Conservation (phyloP, 2,888 invertebrate genomes). For the Acanthoscelides obtectus region DNA sequence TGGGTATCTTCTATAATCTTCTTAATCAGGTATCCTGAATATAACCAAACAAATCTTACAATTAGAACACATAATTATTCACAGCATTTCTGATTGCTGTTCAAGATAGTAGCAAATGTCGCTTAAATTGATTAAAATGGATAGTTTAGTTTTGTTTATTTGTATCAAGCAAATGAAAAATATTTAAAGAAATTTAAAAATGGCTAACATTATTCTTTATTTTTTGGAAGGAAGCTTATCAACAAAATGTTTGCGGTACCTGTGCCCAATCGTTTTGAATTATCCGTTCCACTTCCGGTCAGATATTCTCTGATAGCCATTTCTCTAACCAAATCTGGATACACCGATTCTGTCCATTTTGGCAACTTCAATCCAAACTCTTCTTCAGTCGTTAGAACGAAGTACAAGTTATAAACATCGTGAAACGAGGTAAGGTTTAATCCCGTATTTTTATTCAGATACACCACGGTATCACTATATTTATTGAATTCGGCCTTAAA, state of each 20-base stretch:
- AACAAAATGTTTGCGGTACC: not conserved
- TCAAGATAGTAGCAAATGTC: too few species aligned
- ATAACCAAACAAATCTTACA: too few species aligned
- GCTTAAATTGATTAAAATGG: too few species aligned
- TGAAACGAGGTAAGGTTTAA: slow-evolving; percentile 50
- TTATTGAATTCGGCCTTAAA: slow-evolving; percentile 46
- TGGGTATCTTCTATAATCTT: slow-evolving; percentile 8
- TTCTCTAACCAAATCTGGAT: slow-evolving; percentile 37
- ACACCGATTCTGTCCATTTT: slow-evolving; percentile 43
- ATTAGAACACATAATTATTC: too few species aligned
- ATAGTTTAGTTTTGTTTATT: too few species aligned
- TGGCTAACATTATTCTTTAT: too few species aligned
- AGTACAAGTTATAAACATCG: slow-evolving; percentile 57
- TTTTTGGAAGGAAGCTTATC: not conserved
- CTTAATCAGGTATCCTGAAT: slow-evolving; percentile 6
- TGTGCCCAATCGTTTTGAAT: not conserved
- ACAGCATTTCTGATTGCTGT: too few species aligned
- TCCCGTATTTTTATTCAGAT: slow-evolving; percentile 51
- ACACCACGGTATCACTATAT: slow-evolving; percentile 47
- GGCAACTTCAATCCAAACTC: slow-evolving; percentile 42
- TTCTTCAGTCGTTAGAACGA: slow-evolving; percentile 59
- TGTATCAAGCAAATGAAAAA: too few species aligned
- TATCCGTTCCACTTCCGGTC: slow-evolving; percentile 30
- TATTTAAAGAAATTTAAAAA: too few species aligned
- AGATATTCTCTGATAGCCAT: slow-evolving; percentile 31